These are phyloP conservation scores for Semotilus atromaculatus DNA, from an alignment of 2,797 vertebrate genomes.

Conservation along the genomic window DNA sequence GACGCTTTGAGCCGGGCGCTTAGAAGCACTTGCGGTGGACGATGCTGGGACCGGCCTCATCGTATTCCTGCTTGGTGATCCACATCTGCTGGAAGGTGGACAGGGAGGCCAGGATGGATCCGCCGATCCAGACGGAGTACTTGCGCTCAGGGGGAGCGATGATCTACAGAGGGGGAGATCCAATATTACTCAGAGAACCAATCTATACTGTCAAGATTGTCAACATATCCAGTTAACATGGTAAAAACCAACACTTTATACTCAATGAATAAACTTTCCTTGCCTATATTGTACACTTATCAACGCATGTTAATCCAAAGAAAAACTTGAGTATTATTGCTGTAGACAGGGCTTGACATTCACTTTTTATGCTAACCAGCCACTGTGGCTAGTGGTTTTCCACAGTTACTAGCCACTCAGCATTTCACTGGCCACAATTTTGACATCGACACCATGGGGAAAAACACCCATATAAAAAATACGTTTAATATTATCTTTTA, in stretches of 20 bases:
- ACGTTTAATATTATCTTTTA: no score
- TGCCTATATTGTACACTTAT: no score
- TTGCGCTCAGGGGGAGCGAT: slow-evolving; percentile 95
- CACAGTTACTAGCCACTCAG: no score
- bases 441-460: no score
- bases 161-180: slow-evolving; percentile 78
- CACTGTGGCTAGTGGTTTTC: no score
- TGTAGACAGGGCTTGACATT: neutral
- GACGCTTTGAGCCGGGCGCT: slow-evolving; percentile 45
- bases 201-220: neutral
- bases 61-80: slow-evolving; percentile 99
- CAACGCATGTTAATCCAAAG: no score
- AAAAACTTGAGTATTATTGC: neutral
- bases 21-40: slow-evolving; percentile 98
- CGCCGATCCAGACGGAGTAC: slow-evolving; percentile 99
- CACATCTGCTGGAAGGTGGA: slow-evolving; percentile 99
- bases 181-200: neutral
- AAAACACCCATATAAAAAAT: no score
- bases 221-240: no score
- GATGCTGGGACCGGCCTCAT: slow-evolving; percentile 93
- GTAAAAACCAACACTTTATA: no score
- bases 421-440: no score
- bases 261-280: no score
- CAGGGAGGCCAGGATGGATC: slow-evolving; percentile 98
- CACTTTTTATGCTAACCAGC: no score